Evolutionary conservation across 2,113 vertebrate genomes (phyloP).

Genomic region (Cnemophilus loriae): DNA sequence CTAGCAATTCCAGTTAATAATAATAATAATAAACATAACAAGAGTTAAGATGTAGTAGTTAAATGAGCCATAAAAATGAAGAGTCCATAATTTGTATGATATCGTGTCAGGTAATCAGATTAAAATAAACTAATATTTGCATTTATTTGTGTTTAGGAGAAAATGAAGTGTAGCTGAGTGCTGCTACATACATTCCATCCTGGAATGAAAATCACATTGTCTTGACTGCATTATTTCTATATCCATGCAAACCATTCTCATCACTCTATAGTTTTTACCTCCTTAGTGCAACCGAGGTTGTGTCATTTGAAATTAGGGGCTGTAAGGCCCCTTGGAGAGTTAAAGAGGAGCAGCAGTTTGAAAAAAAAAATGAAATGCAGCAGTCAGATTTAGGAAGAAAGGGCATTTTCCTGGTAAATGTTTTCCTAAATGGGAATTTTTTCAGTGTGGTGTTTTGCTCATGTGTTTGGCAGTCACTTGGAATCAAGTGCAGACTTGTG

Average conservation of each 20-base stretch:
- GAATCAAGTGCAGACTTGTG: slow-evolving; percentile 68
- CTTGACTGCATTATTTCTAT: slow-evolving; percentile 68
- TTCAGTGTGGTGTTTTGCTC: slow-evolving; percentile 64
- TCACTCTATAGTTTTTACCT: slow-evolving; percentile 26
- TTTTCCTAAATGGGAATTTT: slow-evolving; percentile 69
- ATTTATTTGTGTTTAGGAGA: slow-evolving; percentile 45
- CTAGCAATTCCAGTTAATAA: slow-evolving; percentile 59
- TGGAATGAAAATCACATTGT: slow-evolving; percentile 63
- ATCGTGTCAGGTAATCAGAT: slow-evolving; percentile 59
- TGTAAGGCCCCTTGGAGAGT: slow-evolving; percentile 21
- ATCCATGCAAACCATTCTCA: slow-evolving; percentile 50
- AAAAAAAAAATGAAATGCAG: slow-evolving; percentile 59
- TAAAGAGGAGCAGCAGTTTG: slow-evolving; percentile 25
- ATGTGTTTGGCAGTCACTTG: slow-evolving; percentile 67
- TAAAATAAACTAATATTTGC: slow-evolving; percentile 66
- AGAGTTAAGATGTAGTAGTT: slow-evolving; percentile 51
- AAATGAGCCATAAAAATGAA: slow-evolving; percentile 50
- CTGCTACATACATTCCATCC: slow-evolving; percentile 37
- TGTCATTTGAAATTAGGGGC: slow-evolving; percentile 52
- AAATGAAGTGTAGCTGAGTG: slow-evolving; percentile 59
- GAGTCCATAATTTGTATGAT: slow-evolving; percentile 31
- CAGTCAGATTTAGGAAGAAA: slow-evolving; percentile 57
- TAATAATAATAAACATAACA: slow-evolving; percentile 39
- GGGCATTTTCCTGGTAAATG: slow-evolving; percentile 69
- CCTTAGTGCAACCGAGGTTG: slow-evolving; percentile 15